phyloP scores from a whole-genome alignment of 92 coral and sea anemone genomes.

The Palythoa heliodiscus region DNA sequence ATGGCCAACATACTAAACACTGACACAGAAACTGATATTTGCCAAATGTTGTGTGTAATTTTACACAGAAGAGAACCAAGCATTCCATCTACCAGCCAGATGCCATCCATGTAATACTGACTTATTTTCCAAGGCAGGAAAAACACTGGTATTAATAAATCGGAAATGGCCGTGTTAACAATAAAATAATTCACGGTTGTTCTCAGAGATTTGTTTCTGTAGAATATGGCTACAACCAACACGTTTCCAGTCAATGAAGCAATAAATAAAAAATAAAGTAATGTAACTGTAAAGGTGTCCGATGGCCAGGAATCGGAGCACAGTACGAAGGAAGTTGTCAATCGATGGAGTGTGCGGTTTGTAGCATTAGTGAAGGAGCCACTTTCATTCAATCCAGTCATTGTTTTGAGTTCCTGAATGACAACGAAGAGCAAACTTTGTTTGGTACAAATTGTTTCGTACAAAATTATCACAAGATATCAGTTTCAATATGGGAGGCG shows the following conservation, averaged over 20 bases:
- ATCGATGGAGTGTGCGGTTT: neutral
- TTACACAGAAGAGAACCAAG: neutral
- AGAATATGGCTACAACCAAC: constrained; percentile 5
- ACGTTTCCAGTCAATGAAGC: neutral
- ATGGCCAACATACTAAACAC: neutral
- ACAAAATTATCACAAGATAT: too few species aligned
- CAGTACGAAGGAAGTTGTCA: neutral
- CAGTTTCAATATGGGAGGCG: too few species aligned
- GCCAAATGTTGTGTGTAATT: neutral
- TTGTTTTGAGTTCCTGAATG: neutral
- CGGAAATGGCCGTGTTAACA: neutral
- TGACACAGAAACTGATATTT: neutral
- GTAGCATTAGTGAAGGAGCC: neutral
- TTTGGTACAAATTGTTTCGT: neutral
- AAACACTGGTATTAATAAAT: neutral
- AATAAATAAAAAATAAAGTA: neutral
- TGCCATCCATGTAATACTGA: neutral
- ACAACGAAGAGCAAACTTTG: neutral
- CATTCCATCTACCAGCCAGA: constrained; percentile 1
- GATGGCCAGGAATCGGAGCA: neutral
- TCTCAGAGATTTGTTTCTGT: constrained; percentile 10
- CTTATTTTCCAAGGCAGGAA: neutral
- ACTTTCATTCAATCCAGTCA: constrained; percentile 2
- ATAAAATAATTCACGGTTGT: neutral
- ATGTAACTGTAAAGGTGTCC: neutral